Base-by-base conservation (phyloP, 2,797 vertebrate species). In the Takifugu rubripes region DNA sequence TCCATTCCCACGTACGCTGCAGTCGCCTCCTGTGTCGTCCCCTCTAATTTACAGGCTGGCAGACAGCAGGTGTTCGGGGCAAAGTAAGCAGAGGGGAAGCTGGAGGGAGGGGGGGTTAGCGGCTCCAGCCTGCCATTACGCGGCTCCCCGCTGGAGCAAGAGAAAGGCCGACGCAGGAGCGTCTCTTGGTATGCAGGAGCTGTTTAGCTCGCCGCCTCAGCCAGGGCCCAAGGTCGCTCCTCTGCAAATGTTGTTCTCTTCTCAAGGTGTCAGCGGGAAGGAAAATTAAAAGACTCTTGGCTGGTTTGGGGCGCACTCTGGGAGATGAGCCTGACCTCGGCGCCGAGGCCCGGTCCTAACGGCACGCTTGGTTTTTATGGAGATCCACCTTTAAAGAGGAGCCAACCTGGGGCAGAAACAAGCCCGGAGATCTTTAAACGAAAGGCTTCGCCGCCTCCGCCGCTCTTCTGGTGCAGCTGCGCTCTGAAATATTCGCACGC, bases 21-120 rank as follows among this genome's bases (percentile, higher is more conserved):
- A 71, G 62, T 67, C 71, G 46, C 63, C 63, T 67, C 64, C 66
- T 68, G 67, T 75, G 76, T 61, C 75, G 71, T 64, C 72, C 65
- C 69, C 73, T 77, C 79, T 87, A 78, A 88, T 89, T 88, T 84
- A 70, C 80, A 78, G 64, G 72, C 81, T 62, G 71, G 75, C 77
- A 75, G 72, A 82, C 72, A 82, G 81, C 84, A 87, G 80, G 79
- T 79, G 84, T 80, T 79, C 76, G 49, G 76, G 76, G 84, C 76
- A 72, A 61, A 76, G 79, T 80, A 84, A 82, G 85, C 76, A 83
- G 72, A 79, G 67, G 74, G 66, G 66, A 79, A 56, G 62, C 58
- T 71, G 64, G 66, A 66, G 68, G 72, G 75, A 74, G 71, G 72
- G 49, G 61, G 68, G 5, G 8, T 54, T 77, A 70, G 67, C 69